Evolutionary conservation across 2,888 invertebrate species (phyloP), one percentile per base, ranked within the genome.

Genomic region (Nyleta sp.): DNA sequence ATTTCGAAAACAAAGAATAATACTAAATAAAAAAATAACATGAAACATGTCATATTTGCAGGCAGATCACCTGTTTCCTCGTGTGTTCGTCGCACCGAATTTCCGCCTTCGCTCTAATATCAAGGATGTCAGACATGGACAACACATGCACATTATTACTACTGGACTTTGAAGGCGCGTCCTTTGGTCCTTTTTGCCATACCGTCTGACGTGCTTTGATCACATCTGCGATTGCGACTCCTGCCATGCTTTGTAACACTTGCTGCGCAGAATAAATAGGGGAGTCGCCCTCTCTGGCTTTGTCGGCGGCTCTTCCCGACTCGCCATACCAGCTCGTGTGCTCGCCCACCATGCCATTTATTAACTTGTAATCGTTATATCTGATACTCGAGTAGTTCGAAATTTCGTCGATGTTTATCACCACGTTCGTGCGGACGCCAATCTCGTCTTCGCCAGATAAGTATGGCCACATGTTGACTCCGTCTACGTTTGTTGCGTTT

Each of bases 171-270:
- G 59, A 53, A 22, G 8, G 17, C 3, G 0, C 31, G 15, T 50
- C 31, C 17, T 65, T 44, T 38, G 38, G 20, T 48, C 28, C 31
- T 15, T 68, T 55, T 68, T 74, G 11, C 10, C 20, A 48, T 55
- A 20, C 24, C 62, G 33, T 40, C 28, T 35, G 38, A 20, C 60
- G 50, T 18, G 72, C 50, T 67, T 62, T 62, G 33, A 73, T 55
- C 38, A 62, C 57, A 24, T 62, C 10, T 28, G 72, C 48, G 50
- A 78, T 78, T 17, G 72, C 67, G 8, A 48, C 8, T 24, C 60
- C 78, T 11, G 72, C 52, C 7, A 68, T 62, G 50, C 78, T 73
- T 52, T 60, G 50, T 22, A 78, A 59, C 50, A 78, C 78, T 59
- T 42, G 64, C 48, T 60, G 4, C 13, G 78, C 33, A 7, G 70